Evolutionary conservation across 2,888 invertebrate genomes (phyloP).

Genomic region (Sphinx pinastri): DNA sequence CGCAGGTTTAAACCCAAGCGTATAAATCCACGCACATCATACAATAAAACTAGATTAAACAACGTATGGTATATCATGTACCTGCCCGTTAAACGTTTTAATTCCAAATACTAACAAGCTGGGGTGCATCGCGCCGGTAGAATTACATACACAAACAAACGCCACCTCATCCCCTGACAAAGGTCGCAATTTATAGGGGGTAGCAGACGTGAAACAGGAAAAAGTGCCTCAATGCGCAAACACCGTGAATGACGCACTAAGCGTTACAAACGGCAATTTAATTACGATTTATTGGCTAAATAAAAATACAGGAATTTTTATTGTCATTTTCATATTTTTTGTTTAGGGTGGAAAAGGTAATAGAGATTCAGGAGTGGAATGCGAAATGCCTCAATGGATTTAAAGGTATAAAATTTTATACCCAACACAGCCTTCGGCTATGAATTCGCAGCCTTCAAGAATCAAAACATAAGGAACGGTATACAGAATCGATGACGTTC

Average conservation of each 20-base stretch:
- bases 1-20: neutral
- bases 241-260: slow-evolving; percentile 17
- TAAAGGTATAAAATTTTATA: neutral
- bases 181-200: slow-evolving; percentile 69
- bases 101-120: slow-evolving; percentile 28
- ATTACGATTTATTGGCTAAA: neutral
- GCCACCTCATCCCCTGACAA: slow-evolving; percentile 58
- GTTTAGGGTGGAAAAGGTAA: too few relatives aligned
- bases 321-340: neutral
- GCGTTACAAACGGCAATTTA: slow-evolving; percentile 6
- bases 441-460: slow-evolving; percentile 13
- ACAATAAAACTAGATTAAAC: neutral
- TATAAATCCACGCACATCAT: neutral
- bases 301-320: neutral
- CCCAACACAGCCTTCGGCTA: neutral
- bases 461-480: slow-evolving; percentile 16
- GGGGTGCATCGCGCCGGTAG: slow-evolving; percentile 39
- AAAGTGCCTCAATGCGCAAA: slow-evolving; percentile 38
- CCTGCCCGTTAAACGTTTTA: slow-evolving; percentile 26
- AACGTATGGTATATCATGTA: neutral
- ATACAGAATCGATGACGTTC: slow-evolving; percentile 49
- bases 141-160: slow-evolving; percentile 72
- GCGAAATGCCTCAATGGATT: neutral
- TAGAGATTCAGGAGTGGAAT: neutral
- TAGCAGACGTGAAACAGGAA: slow-evolving; percentile 60